Base-by-base conservation (phyloP, 2,797 vertebrate genomes). In the Labroides dimidiatus region DNA sequence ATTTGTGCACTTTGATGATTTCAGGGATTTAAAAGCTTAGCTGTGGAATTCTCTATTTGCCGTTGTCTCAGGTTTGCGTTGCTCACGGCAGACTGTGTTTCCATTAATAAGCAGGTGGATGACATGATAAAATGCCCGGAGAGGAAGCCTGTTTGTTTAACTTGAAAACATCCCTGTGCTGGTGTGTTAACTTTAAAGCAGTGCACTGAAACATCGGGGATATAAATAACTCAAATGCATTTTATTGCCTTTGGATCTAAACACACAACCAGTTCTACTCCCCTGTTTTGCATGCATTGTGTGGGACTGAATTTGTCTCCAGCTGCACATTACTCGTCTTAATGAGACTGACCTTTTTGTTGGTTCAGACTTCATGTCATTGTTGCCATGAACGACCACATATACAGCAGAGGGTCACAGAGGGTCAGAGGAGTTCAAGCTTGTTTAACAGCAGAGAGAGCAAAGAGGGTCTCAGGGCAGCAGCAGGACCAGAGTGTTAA, bases 1-100 rank as follows among this genome's bases (percentile, higher is more conserved):
- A 82, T 86, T 86, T 89, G 91, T 87, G 85, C 87, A 86, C 86
- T 85, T 87, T 85, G 84, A 89, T 88, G 89, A 90, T 85, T 79
- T 86, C 75, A 37, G 79, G 87, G 84, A 85, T 91, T 91, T 90
- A 86, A 87, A 88, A 87, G 91, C 87, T 90, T 85, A 88, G 76
- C 87, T 82, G 15, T 82, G 87, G 90, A 91, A 89, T 89, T 90
- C 80, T 78, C 69, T 84, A 85, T 86, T 87, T 84, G 83, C 75
- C 84, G 78, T 84, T 73, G 82, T 84, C 77, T 81, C 64, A 80
- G 52, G 72, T 82, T 73, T 65, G 37, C 66, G 56, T 73, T 43
- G 60, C 62, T 66, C 6, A 33, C 4, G 55, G 30, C 48, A 68
- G 62, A 64, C 68, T 66, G 69, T 45, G 77, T 66, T 80, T 76